These are phyloP conservation scores for Hipposideros larvatus DNA, from an alignment of 2,797 vertebrate species.

Conservation along the genomic window DNA sequence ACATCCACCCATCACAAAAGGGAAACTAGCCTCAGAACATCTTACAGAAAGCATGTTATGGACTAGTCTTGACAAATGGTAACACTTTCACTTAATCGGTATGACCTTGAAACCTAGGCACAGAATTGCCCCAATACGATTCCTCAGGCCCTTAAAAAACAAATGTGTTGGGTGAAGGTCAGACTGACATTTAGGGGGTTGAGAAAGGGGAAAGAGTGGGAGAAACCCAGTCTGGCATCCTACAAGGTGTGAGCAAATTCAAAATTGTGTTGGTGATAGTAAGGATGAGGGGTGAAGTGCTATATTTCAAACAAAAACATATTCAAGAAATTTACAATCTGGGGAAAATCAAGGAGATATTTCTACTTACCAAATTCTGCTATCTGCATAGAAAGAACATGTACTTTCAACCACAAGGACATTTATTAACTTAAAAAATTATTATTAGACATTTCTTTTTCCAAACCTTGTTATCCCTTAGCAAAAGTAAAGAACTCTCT, in stretches of 20 bases:
- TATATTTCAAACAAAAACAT: not conserved
- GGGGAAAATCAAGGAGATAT: not conserved
- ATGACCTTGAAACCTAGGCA: not conserved
- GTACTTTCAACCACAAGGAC: slow-evolving; percentile 20
- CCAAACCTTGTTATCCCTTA: not conserved
- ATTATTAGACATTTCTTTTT: not conserved
- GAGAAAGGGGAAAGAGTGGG: not conserved
- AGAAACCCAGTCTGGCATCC: not conserved
- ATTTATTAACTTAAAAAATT: not conserved
- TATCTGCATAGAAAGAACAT: not conserved
- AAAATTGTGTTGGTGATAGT: not conserved
- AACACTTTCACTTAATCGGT: not conserved
- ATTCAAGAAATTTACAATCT: not conserved
- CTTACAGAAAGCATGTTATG: not conserved
- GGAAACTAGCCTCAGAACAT: not conserved
- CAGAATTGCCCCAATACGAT: not conserved
- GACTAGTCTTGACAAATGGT: not conserved
- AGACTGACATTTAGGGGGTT: not conserved
- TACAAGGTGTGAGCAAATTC: not conserved
- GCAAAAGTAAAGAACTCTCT: slow-evolving; percentile 2
- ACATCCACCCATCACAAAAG: not conserved
- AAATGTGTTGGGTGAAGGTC: not conserved
- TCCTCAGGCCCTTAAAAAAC: not conserved
- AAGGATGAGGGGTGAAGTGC: not conserved
- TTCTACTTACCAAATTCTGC: not conserved